Conservation (phyloP, 2,888 invertebrate genomes). For the Sminthurinus aureus region DNA sequence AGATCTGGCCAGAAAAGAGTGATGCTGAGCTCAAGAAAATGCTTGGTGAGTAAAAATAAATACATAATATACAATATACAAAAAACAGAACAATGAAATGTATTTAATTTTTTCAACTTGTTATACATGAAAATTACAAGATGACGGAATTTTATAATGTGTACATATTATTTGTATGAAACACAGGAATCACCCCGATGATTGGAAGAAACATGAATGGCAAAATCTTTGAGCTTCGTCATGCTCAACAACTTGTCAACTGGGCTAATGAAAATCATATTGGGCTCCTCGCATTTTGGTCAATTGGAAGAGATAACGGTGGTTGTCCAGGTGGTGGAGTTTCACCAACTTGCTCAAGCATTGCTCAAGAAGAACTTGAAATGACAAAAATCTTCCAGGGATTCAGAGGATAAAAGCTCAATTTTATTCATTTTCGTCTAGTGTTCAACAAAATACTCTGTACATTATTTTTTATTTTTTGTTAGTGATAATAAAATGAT, state of each 20-base stretch:
- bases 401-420: conserved; percentile 44
- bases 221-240: conserved; percentile 49
- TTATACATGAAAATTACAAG: too few species aligned
- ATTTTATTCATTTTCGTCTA: neutral
- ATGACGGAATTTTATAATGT: too few species aligned
- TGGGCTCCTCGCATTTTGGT: conserved; percentile 55
- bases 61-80: too few species aligned
- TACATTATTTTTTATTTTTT: too few species aligned
- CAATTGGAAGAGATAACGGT: conserved; percentile 52
- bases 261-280: conserved; percentile 56
- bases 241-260: conserved; percentile 49
- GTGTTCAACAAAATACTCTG: too few species aligned
- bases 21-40: conserved; percentile 49
- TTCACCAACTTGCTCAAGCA: conserved; percentile 53
- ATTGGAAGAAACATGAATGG: conserved; percentile 29
- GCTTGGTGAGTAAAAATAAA: too few species aligned
- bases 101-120: too few species aligned
- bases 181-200: conserved; percentile 48
- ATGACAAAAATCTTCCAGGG: conserved; percentile 57
- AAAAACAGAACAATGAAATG: too few species aligned
- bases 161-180: too few species aligned
- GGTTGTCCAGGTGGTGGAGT: conserved; percentile 50
- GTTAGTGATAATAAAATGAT: too few species aligned
- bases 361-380: conserved; percentile 49
- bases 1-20: conserved; percentile 56